Evolutionary conservation across 2,888 invertebrate genomes (phyloP).

Genomic region (Dusona sp.): DNA sequence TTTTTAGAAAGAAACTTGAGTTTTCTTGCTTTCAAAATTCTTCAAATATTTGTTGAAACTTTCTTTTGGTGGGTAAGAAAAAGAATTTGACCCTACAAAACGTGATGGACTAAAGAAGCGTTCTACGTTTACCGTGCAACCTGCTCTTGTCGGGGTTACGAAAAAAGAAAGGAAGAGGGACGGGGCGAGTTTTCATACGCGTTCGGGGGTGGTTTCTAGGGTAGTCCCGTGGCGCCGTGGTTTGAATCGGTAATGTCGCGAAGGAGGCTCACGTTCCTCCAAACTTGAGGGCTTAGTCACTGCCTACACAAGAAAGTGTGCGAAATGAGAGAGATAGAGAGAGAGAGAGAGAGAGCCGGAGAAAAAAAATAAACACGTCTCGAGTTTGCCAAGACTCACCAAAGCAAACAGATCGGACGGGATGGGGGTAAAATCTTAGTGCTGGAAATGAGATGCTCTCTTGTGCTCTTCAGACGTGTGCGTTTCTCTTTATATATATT

Average conservation of each 20-base stretch:
- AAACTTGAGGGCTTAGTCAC: constrained; percentile 23
- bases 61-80: neutral
- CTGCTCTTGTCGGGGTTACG: neutral
- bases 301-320: constrained; percentile 27
- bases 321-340: neutral
- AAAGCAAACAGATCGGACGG: constrained; percentile 63
- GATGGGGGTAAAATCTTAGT: constrained; percentile 52
- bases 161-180: neutral
- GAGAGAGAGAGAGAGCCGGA: constrained; percentile 42
- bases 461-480: neutral
- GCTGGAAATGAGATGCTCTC: constrained; percentile 36
- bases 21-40: neutral
- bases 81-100: constrained; percentile 4
- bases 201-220: constrained; percentile 50
- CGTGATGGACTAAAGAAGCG: constrained; percentile 10
- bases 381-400: constrained; percentile 60
- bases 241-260: constrained; percentile 58
- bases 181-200: constrained; percentile 1
- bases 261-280: constrained; percentile 47
- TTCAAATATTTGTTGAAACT: neutral
- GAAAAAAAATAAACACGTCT: constrained; percentile 48
- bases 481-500: constrained; percentile 12
- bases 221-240: constrained; percentile 48
- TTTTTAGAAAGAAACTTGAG: neutral
- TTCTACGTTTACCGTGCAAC: neutral